phyloP scores from a whole-genome alignment of 2,797 vertebrate species.

The Numenius phaeopus region DNA sequence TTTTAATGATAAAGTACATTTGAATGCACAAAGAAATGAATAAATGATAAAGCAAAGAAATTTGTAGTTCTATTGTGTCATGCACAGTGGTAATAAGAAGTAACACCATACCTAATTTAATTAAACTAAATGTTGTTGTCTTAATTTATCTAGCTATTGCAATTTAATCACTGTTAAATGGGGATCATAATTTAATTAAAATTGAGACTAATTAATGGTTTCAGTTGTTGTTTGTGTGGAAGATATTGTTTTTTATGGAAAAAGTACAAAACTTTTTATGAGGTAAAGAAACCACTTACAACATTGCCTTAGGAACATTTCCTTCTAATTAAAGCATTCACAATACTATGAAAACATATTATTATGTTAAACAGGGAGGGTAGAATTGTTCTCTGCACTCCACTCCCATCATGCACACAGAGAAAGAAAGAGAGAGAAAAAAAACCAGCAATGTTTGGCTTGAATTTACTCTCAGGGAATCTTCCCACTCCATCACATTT shows the following conservation, averaged over 20 bases:
- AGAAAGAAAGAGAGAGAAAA: neutral
- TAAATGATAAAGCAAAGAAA: neutral
- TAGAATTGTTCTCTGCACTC: neutral
- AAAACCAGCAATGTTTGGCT: neutral
- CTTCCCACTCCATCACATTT: neutral
- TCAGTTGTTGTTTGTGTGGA: conserved; percentile 68
- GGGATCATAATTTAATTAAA: conserved; percentile 72
- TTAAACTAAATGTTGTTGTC: conserved; percentile 64
- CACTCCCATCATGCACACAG: neutral
- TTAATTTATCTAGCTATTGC: conserved; percentile 67
- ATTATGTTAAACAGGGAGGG: neutral
- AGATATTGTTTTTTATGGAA: conserved; percentile 27
- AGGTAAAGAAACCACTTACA: conserved; percentile 24
- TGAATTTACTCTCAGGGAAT: neutral
- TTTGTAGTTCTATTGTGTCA: neutral
- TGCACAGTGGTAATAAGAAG: conserved; percentile 56
- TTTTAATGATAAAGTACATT: neutral
- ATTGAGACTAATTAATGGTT: conserved; percentile 69
- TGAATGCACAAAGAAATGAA: neutral
- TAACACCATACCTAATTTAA: conserved; percentile 69
- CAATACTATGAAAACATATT: neutral
- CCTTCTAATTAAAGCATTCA: neutral
- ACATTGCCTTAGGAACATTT: conserved; percentile 32
- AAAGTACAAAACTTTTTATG: conserved; percentile 34
- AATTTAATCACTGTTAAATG: conserved; percentile 72